Conservation (phyloP, 2,888 invertebrate genomes). For the Poecilobothrus nobilitatus region DNA sequence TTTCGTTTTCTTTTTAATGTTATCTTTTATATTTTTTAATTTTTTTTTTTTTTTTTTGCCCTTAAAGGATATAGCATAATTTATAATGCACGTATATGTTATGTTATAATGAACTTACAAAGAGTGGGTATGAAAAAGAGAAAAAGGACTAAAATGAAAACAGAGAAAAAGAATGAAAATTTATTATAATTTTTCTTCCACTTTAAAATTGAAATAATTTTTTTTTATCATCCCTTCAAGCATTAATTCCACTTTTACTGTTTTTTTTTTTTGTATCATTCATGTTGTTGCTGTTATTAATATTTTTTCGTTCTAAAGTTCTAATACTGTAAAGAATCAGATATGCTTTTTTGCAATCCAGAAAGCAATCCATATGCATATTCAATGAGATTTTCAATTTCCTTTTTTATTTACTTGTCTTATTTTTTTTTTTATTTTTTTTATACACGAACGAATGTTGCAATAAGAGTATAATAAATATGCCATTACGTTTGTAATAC, state of each 20-base stretch:
- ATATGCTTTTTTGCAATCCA: neutral
- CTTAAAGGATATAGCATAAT: too few relatives aligned
- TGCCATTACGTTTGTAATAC: too few relatives aligned
- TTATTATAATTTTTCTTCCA: neutral
- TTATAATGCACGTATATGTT: too few relatives aligned
- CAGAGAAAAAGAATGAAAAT: neutral
- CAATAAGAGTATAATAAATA: too few relatives aligned
- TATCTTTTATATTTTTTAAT: too few relatives aligned
- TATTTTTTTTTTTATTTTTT: neutral
- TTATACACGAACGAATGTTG: too few relatives aligned
- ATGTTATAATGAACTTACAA: neutral
- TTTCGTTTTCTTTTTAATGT: too few relatives aligned
- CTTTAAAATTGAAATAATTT: neutral
- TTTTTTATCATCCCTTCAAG: neutral
- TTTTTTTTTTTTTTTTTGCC: too few relatives aligned
- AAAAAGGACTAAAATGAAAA: too few relatives aligned
- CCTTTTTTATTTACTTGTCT: neutral
- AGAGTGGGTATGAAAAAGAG: neutral
- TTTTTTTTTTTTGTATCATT: neutral
- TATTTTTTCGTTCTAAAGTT: neutral
- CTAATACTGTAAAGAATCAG: neutral
- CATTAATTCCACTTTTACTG: slow-evolving; percentile 3
- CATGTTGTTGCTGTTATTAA: neutral
- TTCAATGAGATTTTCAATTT: slow-evolving; percentile 6
- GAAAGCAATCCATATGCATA: neutral